phyloP scores from a whole-genome alignment of 2,113 vertebrate species.

The Corydoras sp. region DNA sequence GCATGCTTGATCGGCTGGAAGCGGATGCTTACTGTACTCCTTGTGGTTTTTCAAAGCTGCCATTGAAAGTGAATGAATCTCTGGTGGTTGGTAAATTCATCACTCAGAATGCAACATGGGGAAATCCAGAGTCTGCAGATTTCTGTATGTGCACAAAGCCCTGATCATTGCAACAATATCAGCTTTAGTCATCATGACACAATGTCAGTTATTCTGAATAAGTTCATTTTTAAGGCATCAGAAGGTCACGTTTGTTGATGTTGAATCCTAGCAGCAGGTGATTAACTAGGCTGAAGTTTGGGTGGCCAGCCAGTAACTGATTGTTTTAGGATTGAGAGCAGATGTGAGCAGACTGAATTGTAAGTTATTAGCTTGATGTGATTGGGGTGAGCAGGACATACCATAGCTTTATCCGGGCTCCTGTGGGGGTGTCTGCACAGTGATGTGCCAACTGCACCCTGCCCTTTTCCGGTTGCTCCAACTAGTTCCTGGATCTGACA shows the following conservation, averaged over 20 bases:
- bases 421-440: constrained; percentile 30
- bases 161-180: constrained; percentile 10
- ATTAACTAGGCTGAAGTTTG: not conserved
- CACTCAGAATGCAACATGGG: constrained; percentile 56
- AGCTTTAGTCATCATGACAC: constrained; percentile 24
- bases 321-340: not conserved
- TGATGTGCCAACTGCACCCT: constrained; percentile 24
- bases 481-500: constrained; percentile 45
- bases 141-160: constrained; percentile 11
- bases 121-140: constrained; percentile 35
- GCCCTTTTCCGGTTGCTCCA: constrained; percentile 33
- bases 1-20: constrained; percentile 11
- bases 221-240: constrained; percentile 12
- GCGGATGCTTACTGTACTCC: constrained; percentile 31
- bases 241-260: constrained; percentile 11
- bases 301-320: not conserved
- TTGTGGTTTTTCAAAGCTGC: constrained; percentile 47
- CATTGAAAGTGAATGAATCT: constrained; percentile 66
- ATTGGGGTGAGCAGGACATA: not conserved
- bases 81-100: constrained; percentile 53
- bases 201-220: constrained; percentile 12
- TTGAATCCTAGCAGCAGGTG: constrained; percentile 6
- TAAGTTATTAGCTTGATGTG: not conserved
- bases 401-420: not conserved
- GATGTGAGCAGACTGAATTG: not conserved